Evolutionary conservation across 2,113 vertebrate genomes (phyloP).

Genomic region (Vimba vimba): DNA sequence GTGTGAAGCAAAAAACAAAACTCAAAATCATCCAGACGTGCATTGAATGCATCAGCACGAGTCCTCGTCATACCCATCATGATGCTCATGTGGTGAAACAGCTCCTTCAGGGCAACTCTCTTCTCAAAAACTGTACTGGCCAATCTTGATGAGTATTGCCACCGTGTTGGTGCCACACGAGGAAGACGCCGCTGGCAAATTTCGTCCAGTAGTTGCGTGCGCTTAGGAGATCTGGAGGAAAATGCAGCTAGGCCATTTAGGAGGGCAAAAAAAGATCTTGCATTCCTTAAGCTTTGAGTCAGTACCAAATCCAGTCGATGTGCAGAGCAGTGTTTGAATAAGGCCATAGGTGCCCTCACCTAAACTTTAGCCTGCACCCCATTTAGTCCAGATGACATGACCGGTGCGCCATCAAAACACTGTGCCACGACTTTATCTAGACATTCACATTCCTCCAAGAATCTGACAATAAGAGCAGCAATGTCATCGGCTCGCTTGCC

Average conservation of each 20-base stretch:
- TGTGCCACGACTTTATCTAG: conserved; percentile 15
- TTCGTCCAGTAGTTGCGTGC: background rate
- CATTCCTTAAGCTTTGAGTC: conserved; percentile 29
- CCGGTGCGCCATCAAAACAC: too few relatives aligned
- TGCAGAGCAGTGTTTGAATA: conserved; percentile 40
- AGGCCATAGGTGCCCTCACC: conserved; percentile 40
- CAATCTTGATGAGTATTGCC: conserved; percentile 19
- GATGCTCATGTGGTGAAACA: conserved; percentile 17
- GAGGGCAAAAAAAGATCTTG: background rate
- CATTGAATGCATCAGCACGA: background rate
- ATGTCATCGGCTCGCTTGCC: background rate
- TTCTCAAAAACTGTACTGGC: conserved; percentile 36
- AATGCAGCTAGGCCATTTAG: background rate
- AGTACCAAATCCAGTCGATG: conserved; percentile 42
- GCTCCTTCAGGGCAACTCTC: background rate
- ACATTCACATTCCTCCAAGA: background rate
- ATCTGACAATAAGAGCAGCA: background rate
- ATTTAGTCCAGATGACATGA: too few relatives aligned
- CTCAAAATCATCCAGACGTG: too few relatives aligned
- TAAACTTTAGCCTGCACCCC: too few relatives aligned
- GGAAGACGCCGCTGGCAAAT: conserved; percentile 20
- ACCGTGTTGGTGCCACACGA: background rate
- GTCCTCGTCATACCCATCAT: background rate
- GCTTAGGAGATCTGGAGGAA: background rate
- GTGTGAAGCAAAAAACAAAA: too few relatives aligned